Conservation (phyloP, 2,797 vertebrate species). For the Gouania willdenowi region DNA sequence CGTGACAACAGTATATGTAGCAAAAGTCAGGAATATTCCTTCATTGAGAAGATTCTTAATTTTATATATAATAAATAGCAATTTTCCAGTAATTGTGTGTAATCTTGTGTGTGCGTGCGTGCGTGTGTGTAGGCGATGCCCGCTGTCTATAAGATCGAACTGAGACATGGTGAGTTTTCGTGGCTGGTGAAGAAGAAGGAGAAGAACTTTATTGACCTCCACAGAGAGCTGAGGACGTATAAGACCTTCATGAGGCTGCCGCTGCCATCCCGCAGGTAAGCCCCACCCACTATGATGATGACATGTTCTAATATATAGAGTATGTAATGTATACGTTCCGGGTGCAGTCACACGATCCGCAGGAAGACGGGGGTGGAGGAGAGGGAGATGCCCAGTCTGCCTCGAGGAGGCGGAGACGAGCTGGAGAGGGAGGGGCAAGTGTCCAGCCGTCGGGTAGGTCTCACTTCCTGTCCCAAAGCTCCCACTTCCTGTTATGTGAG, state of each 20-base stretch:
- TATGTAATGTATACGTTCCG: too few relatives aligned
- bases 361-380: constrained; percentile 78
- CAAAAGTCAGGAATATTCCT: too few relatives aligned
- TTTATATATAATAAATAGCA: too few relatives aligned
- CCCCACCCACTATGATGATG: too few relatives aligned
- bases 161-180: constrained; percentile 90
- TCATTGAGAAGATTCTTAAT: too few relatives aligned
- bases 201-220: constrained; percentile 95
- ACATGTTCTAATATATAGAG: too few relatives aligned
- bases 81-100: too few relatives aligned
- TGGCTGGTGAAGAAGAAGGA: constrained; percentile 97
- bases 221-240: constrained; percentile 89
- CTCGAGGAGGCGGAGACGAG: constrained; percentile 80
- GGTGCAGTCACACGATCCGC: constrained; percentile 86
- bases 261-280: constrained; percentile 63
- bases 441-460: constrained; percentile 84
- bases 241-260: constrained; percentile 86
- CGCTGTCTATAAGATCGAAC: constrained; percentile 86
- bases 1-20: too few relatives aligned
- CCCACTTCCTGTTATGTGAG: constrained; percentile 71
- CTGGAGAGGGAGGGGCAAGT: constrained; percentile 84
- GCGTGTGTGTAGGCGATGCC: constrained; percentile 33
- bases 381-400: constrained; percentile 84
- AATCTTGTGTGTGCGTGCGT: too few relatives aligned
- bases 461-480: too few relatives aligned